Evolutionary conservation across 1,140 invertebrate species (phyloP).

Genomic region (Drosophila sucinea): DNA sequence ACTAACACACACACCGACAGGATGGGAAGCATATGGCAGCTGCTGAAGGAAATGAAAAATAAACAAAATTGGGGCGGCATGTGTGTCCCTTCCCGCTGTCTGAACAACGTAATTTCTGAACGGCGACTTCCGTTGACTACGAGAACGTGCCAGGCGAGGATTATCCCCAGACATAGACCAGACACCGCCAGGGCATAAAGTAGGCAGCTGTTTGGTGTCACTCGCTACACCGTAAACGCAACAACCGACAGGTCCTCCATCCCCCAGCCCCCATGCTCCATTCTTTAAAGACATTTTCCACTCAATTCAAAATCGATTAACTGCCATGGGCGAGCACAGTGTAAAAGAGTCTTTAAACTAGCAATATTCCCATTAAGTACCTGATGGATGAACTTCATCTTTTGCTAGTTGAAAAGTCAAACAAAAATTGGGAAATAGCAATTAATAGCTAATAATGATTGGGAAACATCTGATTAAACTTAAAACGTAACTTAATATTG

Average conservation of each 20-base stretch:
- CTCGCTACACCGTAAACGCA: constrained; percentile 52
- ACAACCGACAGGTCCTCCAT: constrained; percentile 33
- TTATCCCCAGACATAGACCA: constrained; percentile 58
- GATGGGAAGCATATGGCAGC: constrained; percentile 42
- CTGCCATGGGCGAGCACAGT: constrained; percentile 26
- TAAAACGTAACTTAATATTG: too few relatives aligned
- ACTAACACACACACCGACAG: constrained; percentile 21
- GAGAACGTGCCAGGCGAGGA: constrained; percentile 71
- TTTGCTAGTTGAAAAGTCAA: neutral
- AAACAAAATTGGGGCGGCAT: constrained; percentile 55
- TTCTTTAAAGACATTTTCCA: constrained; percentile 11
- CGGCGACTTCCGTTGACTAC: constrained; percentile 53
- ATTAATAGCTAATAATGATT: neutral
- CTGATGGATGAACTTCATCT: constrained; percentile 14
- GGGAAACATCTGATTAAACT: too few relatives aligned
- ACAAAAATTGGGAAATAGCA: neutral
- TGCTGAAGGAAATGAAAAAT: constrained; percentile 79
- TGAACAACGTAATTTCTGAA: constrained; percentile 59
- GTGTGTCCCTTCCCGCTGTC: constrained; percentile 23
- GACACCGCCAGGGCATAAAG: constrained; percentile 19
- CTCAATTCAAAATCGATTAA: constrained; percentile 39
- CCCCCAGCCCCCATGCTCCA: neutral
- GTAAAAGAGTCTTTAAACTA: constrained; percentile 43
- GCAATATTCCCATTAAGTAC: constrained; percentile 15
- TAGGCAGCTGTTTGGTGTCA: constrained; percentile 61